phyloP scores from a whole-genome alignment of 2,797 vertebrate genomes.

The Danio kyathit region DNA sequence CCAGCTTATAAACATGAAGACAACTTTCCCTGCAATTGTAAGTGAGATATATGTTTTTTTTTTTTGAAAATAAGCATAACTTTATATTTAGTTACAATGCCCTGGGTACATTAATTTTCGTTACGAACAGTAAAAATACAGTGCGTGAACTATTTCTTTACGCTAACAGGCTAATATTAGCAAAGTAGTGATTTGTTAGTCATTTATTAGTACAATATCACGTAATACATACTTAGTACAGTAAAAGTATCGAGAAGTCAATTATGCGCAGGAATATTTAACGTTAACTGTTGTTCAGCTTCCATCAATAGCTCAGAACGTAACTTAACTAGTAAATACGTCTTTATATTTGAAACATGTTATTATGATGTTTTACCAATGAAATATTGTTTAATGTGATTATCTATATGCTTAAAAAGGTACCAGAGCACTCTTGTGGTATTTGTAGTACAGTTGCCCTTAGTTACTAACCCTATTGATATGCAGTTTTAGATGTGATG shows the following conservation, averaged over 20 bases:
- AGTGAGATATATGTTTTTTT: neutral
- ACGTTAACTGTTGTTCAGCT: neutral
- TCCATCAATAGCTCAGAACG: neutral
- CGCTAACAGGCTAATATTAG: constrained; percentile 29
- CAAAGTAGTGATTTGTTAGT: constrained; percentile 22
- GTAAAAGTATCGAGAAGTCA: neutral
- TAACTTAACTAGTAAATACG: neutral
- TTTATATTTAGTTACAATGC: neutral
- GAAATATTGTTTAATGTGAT: neutral
- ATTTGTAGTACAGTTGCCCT: neutral
- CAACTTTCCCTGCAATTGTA: neutral
- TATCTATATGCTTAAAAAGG: neutral
- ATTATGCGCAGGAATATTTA: neutral
- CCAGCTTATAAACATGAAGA: constrained; percentile 3
- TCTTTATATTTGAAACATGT: neutral
- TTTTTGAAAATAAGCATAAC: neutral
- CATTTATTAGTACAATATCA: neutral
- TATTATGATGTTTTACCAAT: neutral
- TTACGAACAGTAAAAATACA: neutral
- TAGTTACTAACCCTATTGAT: neutral
- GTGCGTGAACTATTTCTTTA: neutral
- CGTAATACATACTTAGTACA: too few species aligned
- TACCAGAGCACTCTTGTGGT: neutral
- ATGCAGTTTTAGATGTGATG: neutral
- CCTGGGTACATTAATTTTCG: neutral